phyloP scores from a whole-genome alignment of 2,113 vertebrate species.

The Notiomystis cincta region DNA sequence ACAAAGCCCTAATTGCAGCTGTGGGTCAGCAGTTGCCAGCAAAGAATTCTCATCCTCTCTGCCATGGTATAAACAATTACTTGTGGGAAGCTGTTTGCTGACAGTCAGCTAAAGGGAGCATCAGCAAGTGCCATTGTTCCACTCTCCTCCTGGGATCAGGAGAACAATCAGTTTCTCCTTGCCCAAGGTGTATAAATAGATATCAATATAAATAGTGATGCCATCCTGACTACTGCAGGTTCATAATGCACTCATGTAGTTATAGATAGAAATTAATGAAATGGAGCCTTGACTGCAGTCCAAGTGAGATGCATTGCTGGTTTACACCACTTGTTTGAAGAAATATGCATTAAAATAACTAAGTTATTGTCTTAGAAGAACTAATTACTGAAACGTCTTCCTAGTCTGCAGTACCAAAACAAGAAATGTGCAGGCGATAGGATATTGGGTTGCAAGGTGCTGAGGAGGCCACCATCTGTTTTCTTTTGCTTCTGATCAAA shows the following conservation, averaged over 20 bases:
- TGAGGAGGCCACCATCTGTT: not conserved
- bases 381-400: not conserved
- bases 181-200: not conserved
- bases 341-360: not conserved
- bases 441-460: not conserved
- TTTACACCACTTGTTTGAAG: not conserved
- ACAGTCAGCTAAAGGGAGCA: not conserved
- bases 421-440: not conserved
- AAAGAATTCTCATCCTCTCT: not conserved
- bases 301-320: not conserved
- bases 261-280: not conserved
- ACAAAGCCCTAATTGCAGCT: not conserved
- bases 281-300: not conserved
- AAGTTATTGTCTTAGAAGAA: not conserved
- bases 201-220: not conserved
- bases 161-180: not conserved
- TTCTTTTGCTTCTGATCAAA: not conserved
- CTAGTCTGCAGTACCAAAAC: not conserved
- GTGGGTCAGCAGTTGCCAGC: not conserved
- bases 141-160: not conserved
- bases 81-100: not conserved
- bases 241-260: not conserved
- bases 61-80: accelerated
- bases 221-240: not conserved
- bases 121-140: not conserved